Percentiles rank a stretch among this genome's conserved stretches.
phyloP scores from a whole-genome alignment of 2,797 vertebrate species.

The Semaprochilodus insignis region DNA sequence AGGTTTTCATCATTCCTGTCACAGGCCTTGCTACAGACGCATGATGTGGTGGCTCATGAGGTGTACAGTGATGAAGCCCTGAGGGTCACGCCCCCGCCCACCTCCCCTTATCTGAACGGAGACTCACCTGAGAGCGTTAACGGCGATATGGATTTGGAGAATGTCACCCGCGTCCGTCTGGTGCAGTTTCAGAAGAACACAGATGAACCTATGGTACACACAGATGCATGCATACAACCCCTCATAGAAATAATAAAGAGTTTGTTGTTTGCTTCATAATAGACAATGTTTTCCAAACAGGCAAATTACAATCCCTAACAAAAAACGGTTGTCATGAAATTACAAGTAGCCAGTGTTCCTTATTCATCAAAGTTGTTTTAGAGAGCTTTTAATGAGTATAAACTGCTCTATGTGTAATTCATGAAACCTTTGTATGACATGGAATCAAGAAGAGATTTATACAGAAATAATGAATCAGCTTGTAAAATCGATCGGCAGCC shows the following conservation, averaged over 20 bases:
- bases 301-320: no score
- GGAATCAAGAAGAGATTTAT: no score
- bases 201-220: constrained; percentile 92
- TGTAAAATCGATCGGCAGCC: no score
- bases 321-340: no score
- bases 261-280: background rate
- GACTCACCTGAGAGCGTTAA: constrained; percentile 97
- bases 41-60: constrained; percentile 98
- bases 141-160: constrained; percentile 99
- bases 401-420: no score
- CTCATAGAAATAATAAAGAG: background rate
- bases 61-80: constrained; percentile 98
- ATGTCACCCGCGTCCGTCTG: constrained; percentile 95
- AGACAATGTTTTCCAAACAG: no score
- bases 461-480: no score
- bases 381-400: no score
- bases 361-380: no score
- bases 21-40: constrained; percentile 97
- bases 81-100: constrained; percentile 96
- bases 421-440: no score
- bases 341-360: no score
- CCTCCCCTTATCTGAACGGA: constrained; percentile 97
- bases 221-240: background rate
- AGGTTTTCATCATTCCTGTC: background rate
- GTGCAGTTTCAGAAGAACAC: constrained; percentile 99